Evolutionary conservation across 92 coral and sea anemone genomes (phyloP).

Genomic region (Epizoanthus illoricatus): DNA sequence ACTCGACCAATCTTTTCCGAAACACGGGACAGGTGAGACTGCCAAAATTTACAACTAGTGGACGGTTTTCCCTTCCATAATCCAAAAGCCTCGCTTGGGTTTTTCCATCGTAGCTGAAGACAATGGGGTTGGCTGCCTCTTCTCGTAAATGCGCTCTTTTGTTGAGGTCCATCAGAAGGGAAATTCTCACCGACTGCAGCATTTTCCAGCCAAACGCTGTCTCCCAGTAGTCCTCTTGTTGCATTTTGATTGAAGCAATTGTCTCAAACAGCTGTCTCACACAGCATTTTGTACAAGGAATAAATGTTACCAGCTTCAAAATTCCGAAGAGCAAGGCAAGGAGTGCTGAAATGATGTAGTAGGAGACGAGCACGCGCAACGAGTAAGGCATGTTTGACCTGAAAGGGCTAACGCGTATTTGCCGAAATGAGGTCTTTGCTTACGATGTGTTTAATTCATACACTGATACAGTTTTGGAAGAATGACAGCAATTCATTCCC

Average conservation of each 20-base stretch:
- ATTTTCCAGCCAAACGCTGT: slow-evolving; percentile 48
- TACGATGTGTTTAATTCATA: too few relatives aligned
- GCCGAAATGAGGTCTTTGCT: not conserved
- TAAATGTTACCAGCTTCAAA: not conserved
- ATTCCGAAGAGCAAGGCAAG: not conserved
- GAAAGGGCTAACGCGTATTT: not conserved
- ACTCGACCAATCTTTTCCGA: not conserved
- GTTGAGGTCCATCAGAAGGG: slow-evolving; percentile 34
- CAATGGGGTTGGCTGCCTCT: slow-evolving; percentile 26
- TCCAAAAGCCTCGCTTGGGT: slow-evolving; percentile 38
- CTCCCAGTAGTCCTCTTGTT: slow-evolving; percentile 22
- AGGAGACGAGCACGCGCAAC: not conserved
- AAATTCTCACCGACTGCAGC: slow-evolving; percentile 34
- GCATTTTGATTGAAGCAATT: not conserved
- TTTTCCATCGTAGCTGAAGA: slow-evolving; percentile 35
- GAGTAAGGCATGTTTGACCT: not conserved
- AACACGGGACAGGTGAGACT: slow-evolving; percentile 7
- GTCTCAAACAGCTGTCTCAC: not conserved
- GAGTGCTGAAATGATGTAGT: not conserved
- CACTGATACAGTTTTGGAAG: too few relatives aligned
- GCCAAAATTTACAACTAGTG: not conserved
- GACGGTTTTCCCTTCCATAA: not conserved
- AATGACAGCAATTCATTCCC: too few relatives aligned
- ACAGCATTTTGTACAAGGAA: not conserved
- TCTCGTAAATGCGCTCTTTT: not conserved